Evolutionary conservation across 2,797 vertebrate species (phyloP), one percentile per base, ranked within the genome.

Genomic region (Molossus molossus): DNA sequence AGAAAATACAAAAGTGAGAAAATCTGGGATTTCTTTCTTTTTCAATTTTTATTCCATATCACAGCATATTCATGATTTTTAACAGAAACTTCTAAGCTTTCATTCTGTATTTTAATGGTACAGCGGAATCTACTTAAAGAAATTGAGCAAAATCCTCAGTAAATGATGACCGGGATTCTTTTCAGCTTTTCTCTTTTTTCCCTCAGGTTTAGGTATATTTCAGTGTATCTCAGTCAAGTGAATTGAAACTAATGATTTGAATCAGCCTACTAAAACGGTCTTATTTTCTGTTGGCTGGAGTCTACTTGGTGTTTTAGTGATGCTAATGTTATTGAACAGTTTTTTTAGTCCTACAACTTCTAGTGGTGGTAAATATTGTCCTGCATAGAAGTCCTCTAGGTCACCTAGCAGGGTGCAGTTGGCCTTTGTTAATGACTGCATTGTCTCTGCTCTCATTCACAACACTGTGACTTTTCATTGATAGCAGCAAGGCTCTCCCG

Each of bases 1-100:
- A 76, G 85, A 92, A 90, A 94, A 55, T 80, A 53, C 5, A 5
- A 79, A 92, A 82, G 85, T 86, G n/a, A 92, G 81, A 94, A 87
- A 90, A 81, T 60, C 48, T 77, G 10, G 18, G 6, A 2, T 87
- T 92, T 90, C 75, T 13, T 76, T 93, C 23, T 82, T 67, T 93
- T 70, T 70, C 21, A 55, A 0, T 55, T 95, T 95, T 92, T 81
- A 53, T 87, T 96, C 83, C 53, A 23, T 33, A 55, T 89, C 37
- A 27, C 37, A 84, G 29, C 62, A 25, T 83, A 37, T 72, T 90
- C 67, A 53, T 91, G 88, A 88, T 86, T 92, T 91, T 94, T 89
- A 62, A 84, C 50, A 79, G 65, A 89, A 90, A 95, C 45, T 9
- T 92, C 5, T 5, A 79, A 9, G 72, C 10, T 53, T 83, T 55